These are phyloP conservation scores for Oreotrochilus melanogaster DNA, from an alignment of 2,113 vertebrate genomes.

Conservation along the genomic window DNA sequence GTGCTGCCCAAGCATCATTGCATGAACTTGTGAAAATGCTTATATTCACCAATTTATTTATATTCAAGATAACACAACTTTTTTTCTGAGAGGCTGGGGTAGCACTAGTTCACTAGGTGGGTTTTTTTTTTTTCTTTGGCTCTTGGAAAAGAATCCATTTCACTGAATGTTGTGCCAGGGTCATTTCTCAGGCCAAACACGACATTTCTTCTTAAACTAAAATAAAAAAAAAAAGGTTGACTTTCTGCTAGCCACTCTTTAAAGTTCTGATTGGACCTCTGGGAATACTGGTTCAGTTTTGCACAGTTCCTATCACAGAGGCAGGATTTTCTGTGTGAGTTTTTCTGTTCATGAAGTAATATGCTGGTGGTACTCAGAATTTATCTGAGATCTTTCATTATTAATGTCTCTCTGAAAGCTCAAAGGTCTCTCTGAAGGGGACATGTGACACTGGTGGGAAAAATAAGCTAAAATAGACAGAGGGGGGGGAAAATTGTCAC, in stretches of 20 bases:
- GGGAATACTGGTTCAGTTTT: neutral
- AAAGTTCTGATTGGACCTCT: neutral
- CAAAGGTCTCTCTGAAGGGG: neutral
- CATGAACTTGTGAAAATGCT: neutral
- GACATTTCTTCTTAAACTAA: neutral
- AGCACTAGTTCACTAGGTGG: neutral
- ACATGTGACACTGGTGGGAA: neutral
- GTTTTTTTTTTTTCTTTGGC: neutral
- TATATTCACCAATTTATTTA: neutral
- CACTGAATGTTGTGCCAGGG: neutral
- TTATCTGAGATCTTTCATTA: neutral
- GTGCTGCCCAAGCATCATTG: neutral
- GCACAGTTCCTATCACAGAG: neutral
- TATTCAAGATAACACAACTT: neutral
- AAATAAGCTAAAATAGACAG: no score
- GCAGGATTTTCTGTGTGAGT: neutral
- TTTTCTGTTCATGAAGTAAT: neutral
- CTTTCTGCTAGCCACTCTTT: neutral
- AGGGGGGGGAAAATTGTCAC: neutral
- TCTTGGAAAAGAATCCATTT: neutral
- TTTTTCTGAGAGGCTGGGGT: fast-evolving
- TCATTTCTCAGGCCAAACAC: neutral
- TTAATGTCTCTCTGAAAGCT: neutral
- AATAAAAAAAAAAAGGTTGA: fast-evolving
- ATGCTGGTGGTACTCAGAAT: neutral